Conservation (phyloP, 1,140 invertebrate genomes). For the Microplitis mediator region DNA sequence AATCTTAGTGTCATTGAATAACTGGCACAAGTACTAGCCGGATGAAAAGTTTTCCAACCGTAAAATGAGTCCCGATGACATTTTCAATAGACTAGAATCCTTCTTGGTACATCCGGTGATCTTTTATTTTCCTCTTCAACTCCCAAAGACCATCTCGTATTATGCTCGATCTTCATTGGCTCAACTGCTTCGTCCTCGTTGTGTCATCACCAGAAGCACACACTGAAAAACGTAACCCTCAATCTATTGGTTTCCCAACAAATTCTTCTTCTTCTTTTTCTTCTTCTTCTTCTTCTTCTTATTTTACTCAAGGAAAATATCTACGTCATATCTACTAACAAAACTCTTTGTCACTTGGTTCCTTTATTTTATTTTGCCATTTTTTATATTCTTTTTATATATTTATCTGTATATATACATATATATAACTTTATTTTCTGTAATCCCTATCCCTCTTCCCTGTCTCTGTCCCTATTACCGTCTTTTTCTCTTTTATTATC, state of each 20-base stretch:
- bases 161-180: not conserved
- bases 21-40: conserved; percentile 35
- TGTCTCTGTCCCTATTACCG: too few species aligned
- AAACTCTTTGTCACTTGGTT: conserved; percentile 26
- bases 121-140: conserved; percentile 23
- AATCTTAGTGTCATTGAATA: too few species aligned
- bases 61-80: conserved; percentile 26
- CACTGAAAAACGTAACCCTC: not conserved
- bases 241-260: not conserved
- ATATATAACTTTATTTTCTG: too few species aligned
- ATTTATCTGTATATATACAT: too few species aligned
- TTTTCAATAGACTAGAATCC: conserved; percentile 9
- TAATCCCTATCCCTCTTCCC: too few species aligned
- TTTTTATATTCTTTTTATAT: too few species aligned
- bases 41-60: conserved; percentile 29
- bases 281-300: not conserved
- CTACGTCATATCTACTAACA: conserved; percentile 21
- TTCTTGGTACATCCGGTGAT: conserved; percentile 6
- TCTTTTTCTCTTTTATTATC: not conserved
- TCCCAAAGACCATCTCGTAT: not conserved
- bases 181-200: not conserved
- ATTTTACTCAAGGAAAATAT: not conserved
- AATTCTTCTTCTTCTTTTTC: not conserved
- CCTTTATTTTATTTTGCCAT: too few species aligned
- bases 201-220: conserved; percentile 7